Conservation (phyloP, 2,113 vertebrate species). For the Lophochroa leadbeateri region DNA sequence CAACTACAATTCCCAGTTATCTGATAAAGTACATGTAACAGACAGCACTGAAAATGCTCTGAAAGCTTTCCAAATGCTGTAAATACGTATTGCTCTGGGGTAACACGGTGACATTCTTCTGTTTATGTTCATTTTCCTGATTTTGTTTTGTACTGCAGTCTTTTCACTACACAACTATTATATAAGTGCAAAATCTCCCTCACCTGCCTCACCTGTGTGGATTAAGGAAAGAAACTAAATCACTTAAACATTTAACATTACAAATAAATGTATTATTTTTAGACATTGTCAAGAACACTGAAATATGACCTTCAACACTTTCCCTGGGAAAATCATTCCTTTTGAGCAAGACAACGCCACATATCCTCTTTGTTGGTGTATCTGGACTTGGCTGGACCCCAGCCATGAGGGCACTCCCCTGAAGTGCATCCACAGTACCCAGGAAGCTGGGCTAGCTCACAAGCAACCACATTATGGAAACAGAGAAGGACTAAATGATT, state of each 20-base stretch:
- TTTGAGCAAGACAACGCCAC: neutral
- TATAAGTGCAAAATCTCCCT: neutral
- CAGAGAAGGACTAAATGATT: neutral
- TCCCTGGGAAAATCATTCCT: neutral
- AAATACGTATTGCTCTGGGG: neutral
- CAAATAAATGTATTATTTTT: neutral
- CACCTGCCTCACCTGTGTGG: neutral
- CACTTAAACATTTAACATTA: neutral
- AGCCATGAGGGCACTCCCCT: fast-evolving
- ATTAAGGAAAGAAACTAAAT: neutral
- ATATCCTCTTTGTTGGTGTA: neutral
- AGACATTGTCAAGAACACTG: neutral
- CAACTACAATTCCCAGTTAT: neutral
- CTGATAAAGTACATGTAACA: neutral
- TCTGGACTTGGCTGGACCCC: neutral
- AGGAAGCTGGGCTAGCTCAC: neutral
- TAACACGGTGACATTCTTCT: neutral
- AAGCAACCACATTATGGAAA: neutral
- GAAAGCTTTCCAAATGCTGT: neutral
- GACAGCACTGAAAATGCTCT: neutral
- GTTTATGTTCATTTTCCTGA: neutral
- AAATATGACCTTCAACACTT: neutral
- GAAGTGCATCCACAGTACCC: neutral
- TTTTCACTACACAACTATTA: neutral
- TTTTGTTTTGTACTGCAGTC: neutral